Percentiles rank a stretch among this genome's conserved stretches.
These are phyloP conservation scores for Chionis minor DNA, from an alignment of 2,113 vertebrate species.

Conservation along the genomic window DNA sequence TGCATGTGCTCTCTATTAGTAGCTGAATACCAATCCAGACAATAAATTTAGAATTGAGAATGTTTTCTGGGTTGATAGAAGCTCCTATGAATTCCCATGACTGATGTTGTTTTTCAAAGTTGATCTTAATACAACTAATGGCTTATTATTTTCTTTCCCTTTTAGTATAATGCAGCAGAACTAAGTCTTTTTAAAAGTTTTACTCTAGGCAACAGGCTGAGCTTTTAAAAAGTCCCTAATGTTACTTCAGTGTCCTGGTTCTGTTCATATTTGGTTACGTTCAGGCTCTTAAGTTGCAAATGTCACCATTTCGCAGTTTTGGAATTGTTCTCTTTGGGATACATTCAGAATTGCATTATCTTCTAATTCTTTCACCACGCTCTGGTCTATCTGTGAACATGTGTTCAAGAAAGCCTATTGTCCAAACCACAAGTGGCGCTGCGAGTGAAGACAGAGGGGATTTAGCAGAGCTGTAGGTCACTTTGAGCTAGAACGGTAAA, in stretches of 20 bases:
- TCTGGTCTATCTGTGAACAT: neutral
- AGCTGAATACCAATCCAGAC: neutral
- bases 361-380: neutral
- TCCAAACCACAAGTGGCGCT: neutral
- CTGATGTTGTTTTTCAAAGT: neutral
- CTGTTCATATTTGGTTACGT: neutral
- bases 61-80: neutral
- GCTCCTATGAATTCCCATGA: neutral
- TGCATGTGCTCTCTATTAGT: neutral
- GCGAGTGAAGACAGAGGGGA: neutral
- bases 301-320: neutral
- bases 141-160: neutral
- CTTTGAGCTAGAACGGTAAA: fast-evolving
- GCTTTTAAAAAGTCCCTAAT: neutral
- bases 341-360: neutral
- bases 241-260: neutral
- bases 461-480: neutral
- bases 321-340: neutral
- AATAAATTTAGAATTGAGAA: neutral
- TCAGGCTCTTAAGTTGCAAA: neutral
- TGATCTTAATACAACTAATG: neutral
- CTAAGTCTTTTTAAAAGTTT: neutral
- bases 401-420: neutral
- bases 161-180: neutral
- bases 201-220: neutral